phyloP scores from a whole-genome alignment of 2,888 invertebrate genomes.

The Drosophila nigricruria region DNA sequence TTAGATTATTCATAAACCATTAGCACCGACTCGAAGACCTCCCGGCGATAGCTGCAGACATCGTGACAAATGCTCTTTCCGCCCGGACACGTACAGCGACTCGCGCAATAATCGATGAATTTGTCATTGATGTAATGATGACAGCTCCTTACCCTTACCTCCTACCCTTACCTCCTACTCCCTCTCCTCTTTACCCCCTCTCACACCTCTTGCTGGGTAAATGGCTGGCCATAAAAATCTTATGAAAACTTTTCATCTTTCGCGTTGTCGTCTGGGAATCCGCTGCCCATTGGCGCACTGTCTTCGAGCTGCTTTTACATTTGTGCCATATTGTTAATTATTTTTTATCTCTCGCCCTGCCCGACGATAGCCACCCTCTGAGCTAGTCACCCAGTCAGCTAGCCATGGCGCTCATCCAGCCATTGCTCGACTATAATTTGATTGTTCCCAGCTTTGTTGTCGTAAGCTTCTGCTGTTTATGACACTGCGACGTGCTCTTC shows the following conservation, averaged over 20 bases:
- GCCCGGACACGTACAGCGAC: conserved; percentile 23
- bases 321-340: conserved; percentile 29
- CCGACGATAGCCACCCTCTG: too few species aligned
- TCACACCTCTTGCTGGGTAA: not conserved
- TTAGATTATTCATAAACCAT: conserved; percentile 21
- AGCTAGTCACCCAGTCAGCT: not conserved
- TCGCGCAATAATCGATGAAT: conserved; percentile 49
- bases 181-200: too few species aligned
- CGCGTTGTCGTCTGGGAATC: not conserved
- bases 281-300: not conserved
- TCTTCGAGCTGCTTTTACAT: not conserved
- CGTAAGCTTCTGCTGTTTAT: conserved; percentile 51
- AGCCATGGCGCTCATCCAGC: not conserved
- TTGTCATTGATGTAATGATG: conserved; percentile 27
- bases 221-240: conserved; percentile 14
- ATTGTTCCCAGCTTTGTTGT: conserved; percentile 54
- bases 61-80: conserved; percentile 15
- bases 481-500: conserved; percentile 37
- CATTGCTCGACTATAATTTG: conserved; percentile 30
- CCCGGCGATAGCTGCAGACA: conserved; percentile 2
- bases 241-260: conserved; percentile 13
- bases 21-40: not conserved
- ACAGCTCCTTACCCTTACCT: not conserved
- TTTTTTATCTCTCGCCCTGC: conserved; percentile 23
- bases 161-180: not conserved